These are phyloP conservation scores for Lepidonotus clava DNA, from an alignment of 2,888 invertebrate species.

Conservation along the genomic window DNA sequence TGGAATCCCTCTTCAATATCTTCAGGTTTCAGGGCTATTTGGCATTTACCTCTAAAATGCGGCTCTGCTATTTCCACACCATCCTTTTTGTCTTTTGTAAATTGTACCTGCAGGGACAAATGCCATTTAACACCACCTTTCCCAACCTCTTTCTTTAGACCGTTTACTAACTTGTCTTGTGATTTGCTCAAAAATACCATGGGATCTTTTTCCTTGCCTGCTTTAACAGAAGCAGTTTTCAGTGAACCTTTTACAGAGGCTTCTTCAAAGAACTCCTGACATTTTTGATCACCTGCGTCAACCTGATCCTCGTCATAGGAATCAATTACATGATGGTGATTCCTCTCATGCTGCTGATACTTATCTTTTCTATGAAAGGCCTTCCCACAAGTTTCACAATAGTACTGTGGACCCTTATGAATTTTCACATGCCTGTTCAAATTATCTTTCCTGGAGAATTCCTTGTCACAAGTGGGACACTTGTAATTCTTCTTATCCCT, in stretches of 20 bases:
- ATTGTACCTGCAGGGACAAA: neutral
- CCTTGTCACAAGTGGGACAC: constrained; percentile 27
- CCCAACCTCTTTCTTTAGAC: neutral
- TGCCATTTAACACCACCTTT: constrained; percentile 7
- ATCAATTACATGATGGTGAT: neutral
- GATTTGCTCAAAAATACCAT: neutral
- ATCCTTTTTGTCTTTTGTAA: too few relatives aligned
- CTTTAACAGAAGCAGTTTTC: too few relatives aligned
- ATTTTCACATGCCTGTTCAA: neutral
- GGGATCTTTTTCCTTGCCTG: too few relatives aligned
- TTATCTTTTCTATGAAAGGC: too few relatives aligned
- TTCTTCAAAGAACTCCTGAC: too few relatives aligned
- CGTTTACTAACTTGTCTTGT: neutral
- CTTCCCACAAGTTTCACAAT: too few relatives aligned
- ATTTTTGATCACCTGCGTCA: neutral
- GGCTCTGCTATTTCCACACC: neutral
- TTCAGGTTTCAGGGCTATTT: neutral
- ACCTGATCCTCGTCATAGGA: neutral
- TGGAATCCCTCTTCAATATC: neutral
- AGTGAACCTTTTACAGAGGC: too few relatives aligned
- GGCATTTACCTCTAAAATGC: neutral
- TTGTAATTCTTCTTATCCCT: neutral
- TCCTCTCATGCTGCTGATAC: too few relatives aligned
- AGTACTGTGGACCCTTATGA: too few relatives aligned
- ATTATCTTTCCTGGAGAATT: constrained; percentile 18